Evolutionary conservation across 2,888 invertebrate genomes (phyloP), one percentile per base, ranked within the genome.

Genomic region (Siphonodentalium dalli): DNA sequence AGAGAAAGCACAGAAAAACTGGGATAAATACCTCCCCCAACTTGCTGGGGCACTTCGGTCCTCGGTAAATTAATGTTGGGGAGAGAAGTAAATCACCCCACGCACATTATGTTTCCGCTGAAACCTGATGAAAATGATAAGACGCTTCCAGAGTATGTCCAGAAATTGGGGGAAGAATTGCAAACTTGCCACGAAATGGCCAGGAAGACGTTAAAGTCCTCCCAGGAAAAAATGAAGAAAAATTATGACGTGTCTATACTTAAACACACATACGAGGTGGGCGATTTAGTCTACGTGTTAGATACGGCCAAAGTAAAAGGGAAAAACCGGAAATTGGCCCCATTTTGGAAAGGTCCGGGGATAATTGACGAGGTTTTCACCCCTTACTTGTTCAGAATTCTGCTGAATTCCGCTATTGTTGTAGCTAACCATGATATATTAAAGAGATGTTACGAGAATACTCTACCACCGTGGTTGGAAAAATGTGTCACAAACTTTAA

Each of bases 1-100:
- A 21, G 47, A 34, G 4, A 52, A 52, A 23, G 9, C 31, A 4
- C 41, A 53, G 23, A 33, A 27, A 9, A n/a, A 29, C 8, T 53
- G 53, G 53, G 53, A 53, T 29, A 18, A 26, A 4, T 13, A 47
- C 26, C 15, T 47, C 2, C 46, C 23, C 5, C 53, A 47, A 23
- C 33, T 53, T 26, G 53, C 46, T 15, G 53, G 46, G 4, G 53
- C 53, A 9, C 20, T 47, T n/a, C 13, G 47, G 24, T 26, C 46
- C 2, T 47, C 41, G 5, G 53, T 53, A 23, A 53, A 24, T 20
- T 48, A 6, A 45, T 45, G 34, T 27, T 37, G 11, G 45, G 45
- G 5, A 37, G 48, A 48, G 41, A 31, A 20, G 52, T 52, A 13
- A 42, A 33, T 23, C 26, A 28, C 20, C 43, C 53, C n/a, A 23